Conservation (phyloP, 2,888 invertebrate genomes). For the Ophraella communa region DNA sequence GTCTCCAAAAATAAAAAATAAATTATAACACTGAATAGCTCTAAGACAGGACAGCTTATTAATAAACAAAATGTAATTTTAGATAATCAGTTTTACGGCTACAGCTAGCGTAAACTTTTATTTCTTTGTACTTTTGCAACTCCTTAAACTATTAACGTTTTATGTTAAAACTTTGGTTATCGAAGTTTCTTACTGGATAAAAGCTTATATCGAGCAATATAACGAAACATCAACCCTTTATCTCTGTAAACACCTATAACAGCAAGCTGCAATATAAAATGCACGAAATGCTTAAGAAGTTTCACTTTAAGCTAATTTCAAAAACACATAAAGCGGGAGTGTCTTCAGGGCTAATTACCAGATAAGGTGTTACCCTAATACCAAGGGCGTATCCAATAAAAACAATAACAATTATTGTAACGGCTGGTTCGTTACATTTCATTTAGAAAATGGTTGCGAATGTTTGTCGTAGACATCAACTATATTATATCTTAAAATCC, state of each 20-base stretch:
- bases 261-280: slow-evolving; percentile 20
- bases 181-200: neutral
- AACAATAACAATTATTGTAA: neutral
- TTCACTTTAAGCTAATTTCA: slow-evolving; percentile 50
- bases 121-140: slow-evolving; percentile 7
- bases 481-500: too few relatives aligned
- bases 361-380: slow-evolving; percentile 46
- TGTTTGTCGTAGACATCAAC: too few relatives aligned
- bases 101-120: too few relatives aligned
- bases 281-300: slow-evolving; percentile 35
- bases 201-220: slow-evolving; percentile 9
- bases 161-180: slow-evolving; percentile 18
- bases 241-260: slow-evolving; percentile 22
- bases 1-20: too few relatives aligned
- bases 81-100: too few relatives aligned
- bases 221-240: slow-evolving; percentile 29
- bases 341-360: slow-evolving; percentile 50
- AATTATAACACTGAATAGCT: too few relatives aligned
- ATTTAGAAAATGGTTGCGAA: too few relatives aligned
- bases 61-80: too few relatives aligned
- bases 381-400: slow-evolving; percentile 9
- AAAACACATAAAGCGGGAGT: slow-evolving; percentile 50
- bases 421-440: too few relatives aligned
- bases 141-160: slow-evolving; percentile 14
- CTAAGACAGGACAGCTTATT: too few relatives aligned